These are phyloP conservation scores for Syrphus vitripennis DNA, from an alignment of 2,888 invertebrate genomes.

Conservation along the genomic window DNA sequence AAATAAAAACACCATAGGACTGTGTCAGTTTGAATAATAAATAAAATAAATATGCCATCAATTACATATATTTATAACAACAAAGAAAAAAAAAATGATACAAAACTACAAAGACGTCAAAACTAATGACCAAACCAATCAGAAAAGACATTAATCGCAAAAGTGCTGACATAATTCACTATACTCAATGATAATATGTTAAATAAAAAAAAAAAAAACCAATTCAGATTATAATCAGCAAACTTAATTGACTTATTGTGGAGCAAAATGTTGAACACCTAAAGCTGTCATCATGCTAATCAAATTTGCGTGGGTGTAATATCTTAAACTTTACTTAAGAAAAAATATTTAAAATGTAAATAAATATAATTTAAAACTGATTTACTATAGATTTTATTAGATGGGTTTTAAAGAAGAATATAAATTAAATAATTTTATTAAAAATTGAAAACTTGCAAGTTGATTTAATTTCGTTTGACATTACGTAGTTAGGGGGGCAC, in stretches of 20 bases:
- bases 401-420: too few relatives aligned
- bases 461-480: too few relatives aligned
- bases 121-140: conserved; percentile 44
- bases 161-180: conserved; percentile 35
- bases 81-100: not conserved
- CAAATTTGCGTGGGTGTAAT: conserved; percentile 75
- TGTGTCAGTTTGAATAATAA: conserved; percentile 38
- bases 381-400: too few relatives aligned
- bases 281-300: conserved; percentile 54
- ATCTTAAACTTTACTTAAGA: conserved; percentile 78
- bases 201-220: conserved; percentile 21
- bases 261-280: conserved; percentile 51
- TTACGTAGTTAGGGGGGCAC: too few relatives aligned
- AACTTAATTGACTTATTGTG: conserved; percentile 46
- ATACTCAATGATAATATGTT: not conserved
- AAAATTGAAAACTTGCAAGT: too few relatives aligned
- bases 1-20: not conserved
- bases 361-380: not conserved
- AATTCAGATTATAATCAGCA: conserved; percentile 41
- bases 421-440: too few relatives aligned
- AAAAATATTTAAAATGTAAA: conserved; percentile 25
- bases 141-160: conserved; percentile 52
- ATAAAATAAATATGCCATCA: conserved; percentile 40
- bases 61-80: conserved; percentile 26
- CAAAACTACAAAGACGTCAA: conserved; percentile 34